These are phyloP conservation scores for Geophilus truncorum DNA, from an alignment of 2,888 invertebrate species.

Conservation along the genomic window DNA sequence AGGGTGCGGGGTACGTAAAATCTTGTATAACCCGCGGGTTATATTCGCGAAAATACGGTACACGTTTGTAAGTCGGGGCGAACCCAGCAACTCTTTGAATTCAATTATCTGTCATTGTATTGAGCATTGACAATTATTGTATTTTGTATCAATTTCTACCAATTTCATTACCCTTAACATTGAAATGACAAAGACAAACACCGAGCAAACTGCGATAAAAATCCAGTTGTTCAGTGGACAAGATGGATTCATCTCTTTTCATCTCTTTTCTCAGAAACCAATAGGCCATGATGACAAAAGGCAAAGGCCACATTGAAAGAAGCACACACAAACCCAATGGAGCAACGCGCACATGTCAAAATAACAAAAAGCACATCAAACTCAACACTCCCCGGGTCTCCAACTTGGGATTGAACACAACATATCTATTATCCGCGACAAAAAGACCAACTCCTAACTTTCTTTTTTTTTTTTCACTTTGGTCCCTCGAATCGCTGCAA, in stretches of 20 bases:
- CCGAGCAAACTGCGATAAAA: not conserved
- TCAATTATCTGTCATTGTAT: too few relatives aligned
- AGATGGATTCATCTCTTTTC: slow-evolving; percentile 13
- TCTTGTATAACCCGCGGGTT: too few relatives aligned
- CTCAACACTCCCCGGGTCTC: not conserved
- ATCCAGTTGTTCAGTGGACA: not conserved
- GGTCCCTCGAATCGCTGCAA: too few relatives aligned
- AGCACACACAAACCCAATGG: not conserved
- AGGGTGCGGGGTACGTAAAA: too few relatives aligned
- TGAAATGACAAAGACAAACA: not conserved
- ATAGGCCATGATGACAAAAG: not conserved
- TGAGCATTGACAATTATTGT: too few relatives aligned
- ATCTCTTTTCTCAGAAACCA: not conserved
- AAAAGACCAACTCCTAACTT: not conserved
- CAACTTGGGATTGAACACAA: not conserved
- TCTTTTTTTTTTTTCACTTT: not conserved
- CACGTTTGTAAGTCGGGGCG: too few relatives aligned
- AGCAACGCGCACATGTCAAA: not conserved
- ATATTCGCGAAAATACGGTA: too few relatives aligned
- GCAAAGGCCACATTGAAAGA: slow-evolving; percentile 7
- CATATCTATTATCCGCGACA: not conserved
- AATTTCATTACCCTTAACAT: too few relatives aligned
- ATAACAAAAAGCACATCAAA: slow-evolving; percentile 27
- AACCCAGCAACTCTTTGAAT: too few relatives aligned
- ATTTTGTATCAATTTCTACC: too few relatives aligned